These are phyloP conservation scores for Zoanthus solanderi DNA, from an alignment of 92 coral and sea anemone species.

Conservation along the genomic window DNA sequence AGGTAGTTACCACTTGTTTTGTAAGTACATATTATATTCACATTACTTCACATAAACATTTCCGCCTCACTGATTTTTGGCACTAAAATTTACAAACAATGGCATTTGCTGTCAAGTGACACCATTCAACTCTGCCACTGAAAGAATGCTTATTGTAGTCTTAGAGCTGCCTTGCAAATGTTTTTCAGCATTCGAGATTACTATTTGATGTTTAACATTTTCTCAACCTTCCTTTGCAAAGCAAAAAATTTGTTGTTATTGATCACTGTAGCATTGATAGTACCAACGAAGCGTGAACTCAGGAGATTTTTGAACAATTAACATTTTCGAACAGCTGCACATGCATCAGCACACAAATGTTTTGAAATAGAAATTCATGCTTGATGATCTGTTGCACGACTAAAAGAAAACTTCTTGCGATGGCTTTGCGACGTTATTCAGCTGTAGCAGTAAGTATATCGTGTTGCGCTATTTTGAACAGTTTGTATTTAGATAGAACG, in stretches of 20 bases:
- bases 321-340: conserved; percentile 9
- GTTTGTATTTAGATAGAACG: background rate
- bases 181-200: background rate
- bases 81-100: conserved; percentile 42
- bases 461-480: background rate
- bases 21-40: background rate
- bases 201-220: background rate
- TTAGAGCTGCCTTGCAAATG: background rate
- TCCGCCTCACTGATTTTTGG: conserved; percentile 33
- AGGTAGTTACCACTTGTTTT: background rate
- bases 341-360: background rate
- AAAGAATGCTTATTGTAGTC: conserved; percentile 29
- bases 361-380: background rate
- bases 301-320: background rate
- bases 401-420: background rate
- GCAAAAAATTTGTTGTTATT: background rate
- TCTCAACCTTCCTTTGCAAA: background rate
- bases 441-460: conserved; percentile 25
- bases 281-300: background rate
- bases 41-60: conserved; percentile 29
- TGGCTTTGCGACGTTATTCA: conserved; percentile 16
- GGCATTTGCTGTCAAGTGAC: conserved; percentile 20
- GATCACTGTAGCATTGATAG: background rate
- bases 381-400: background rate
- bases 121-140: conserved; percentile 10